phyloP scores from a whole-genome alignment of 2,797 vertebrate genomes.

The Eospalax fontanierii region DNA sequence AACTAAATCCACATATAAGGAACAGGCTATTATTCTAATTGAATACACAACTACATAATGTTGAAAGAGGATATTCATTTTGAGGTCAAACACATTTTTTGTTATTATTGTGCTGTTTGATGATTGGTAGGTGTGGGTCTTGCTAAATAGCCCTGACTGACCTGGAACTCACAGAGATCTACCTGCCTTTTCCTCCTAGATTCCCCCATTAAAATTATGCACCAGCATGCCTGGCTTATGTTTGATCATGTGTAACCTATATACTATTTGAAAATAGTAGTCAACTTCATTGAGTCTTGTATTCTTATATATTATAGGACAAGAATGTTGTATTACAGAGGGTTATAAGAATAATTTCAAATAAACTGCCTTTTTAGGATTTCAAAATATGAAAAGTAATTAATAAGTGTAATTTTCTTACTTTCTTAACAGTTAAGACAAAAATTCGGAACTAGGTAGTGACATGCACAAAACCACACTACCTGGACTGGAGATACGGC shows the following conservation, averaged over 20 bases:
- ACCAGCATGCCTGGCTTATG: no score
- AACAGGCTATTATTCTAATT: not conserved
- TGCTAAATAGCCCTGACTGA: no score
- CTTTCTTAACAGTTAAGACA: not conserved
- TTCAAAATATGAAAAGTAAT: not conserved
- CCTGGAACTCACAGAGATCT: no score
- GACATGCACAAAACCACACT: not conserved
- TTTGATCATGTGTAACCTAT: not conserved
- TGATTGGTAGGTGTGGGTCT: no score
- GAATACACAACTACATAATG: not conserved
- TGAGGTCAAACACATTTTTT: not conserved
- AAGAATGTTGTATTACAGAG: not conserved
- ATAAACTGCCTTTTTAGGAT: not conserved
- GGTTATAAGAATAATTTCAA: not conserved
- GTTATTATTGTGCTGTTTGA: no score
- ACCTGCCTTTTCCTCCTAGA: no score
- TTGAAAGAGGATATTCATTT: not conserved
- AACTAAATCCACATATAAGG: not conserved
- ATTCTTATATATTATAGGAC: not conserved
- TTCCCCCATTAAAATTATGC: no score
- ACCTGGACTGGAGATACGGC: not conserved
- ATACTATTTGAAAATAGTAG: not conserved
- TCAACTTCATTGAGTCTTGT: not conserved
- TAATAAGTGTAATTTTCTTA: not conserved
- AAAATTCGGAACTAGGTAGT: not conserved